Evolutionary conservation across 2,113 vertebrate genomes (phyloP).

Genomic region (Archilochus colubris): DNA sequence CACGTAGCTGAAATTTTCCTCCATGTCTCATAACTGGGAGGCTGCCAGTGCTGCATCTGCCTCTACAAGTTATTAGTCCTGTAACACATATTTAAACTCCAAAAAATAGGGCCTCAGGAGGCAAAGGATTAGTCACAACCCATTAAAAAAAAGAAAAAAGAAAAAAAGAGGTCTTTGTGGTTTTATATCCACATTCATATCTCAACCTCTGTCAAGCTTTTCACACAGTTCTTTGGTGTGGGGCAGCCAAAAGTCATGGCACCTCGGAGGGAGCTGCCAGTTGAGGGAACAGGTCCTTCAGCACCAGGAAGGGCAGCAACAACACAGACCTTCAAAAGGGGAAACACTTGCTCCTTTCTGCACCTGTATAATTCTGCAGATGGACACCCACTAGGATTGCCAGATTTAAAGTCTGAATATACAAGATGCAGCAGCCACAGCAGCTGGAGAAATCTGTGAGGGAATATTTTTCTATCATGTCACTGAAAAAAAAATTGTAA

Average conservation of each 20-base stretch:
- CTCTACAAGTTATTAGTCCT: neutral
- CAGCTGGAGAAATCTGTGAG: slow-evolving; percentile 31
- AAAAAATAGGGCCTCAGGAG: neutral
- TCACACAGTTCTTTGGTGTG: neutral
- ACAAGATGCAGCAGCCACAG: neutral
- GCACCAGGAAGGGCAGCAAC: neutral
- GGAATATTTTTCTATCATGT: neutral
- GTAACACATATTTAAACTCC: neutral
- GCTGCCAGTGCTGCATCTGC: slow-evolving; percentile 42
- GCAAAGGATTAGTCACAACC: neutral
- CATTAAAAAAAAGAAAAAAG: slow-evolving; percentile 15
- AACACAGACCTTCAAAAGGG: neutral
- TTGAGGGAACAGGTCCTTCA: neutral
- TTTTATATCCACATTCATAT: neutral
- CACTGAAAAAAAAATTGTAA: neutral
- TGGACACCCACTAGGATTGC: neutral
- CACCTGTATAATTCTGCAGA: slow-evolving; percentile 21
- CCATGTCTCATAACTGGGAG: neutral
- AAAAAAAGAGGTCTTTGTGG: neutral
- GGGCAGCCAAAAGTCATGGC: neutral
- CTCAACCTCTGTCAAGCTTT: neutral
- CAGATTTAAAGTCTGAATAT: slow-evolving; percentile 1
- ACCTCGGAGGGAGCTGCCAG: neutral
- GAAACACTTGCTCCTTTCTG: slow-evolving; percentile 9
- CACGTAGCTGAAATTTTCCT: neutral